Conservation (phyloP, 2,797 vertebrate genomes). For the Alca torda region DNA sequence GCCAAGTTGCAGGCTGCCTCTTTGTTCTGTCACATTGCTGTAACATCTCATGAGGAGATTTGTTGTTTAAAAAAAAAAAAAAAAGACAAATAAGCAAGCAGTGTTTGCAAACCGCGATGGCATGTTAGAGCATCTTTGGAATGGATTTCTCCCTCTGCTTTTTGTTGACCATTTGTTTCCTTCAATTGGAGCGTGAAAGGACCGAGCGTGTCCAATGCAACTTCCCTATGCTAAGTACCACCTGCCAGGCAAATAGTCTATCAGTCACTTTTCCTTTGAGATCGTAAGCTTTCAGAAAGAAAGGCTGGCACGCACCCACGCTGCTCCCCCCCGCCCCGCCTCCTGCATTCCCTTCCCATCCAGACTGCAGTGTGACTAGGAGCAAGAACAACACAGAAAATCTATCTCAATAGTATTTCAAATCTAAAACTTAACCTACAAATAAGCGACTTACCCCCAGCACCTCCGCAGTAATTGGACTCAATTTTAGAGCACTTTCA, state of each 20-base stretch:
- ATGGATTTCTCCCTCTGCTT: constrained; percentile 20
- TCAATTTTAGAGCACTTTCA: constrained; percentile 30
- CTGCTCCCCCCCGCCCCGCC: not conserved
- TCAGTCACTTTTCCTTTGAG: not conserved
- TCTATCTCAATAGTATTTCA: constrained; percentile 23
- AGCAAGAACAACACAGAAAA: not conserved
- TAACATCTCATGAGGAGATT: not conserved
- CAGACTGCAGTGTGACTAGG: not conserved
- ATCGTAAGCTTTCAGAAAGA: not conserved
- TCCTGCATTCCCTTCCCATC: not conserved
- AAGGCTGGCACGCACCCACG: not conserved
- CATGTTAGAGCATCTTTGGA: not conserved
- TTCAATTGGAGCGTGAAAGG: not conserved
- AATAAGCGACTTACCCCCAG: not conserved
- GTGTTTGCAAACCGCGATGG: not conserved
- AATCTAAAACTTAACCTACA: not conserved
- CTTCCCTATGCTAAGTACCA: not conserved
- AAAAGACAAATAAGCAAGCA: not conserved
- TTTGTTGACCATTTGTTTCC: constrained; percentile 36
- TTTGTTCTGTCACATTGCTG: not conserved
- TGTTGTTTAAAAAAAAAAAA: not conserved
- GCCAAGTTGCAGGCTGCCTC: not conserved
- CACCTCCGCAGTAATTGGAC: not conserved
- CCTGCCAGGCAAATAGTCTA: constrained; percentile 28
- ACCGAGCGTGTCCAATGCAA: not conserved